Conservation (phyloP, 2,888 invertebrate species). For the Noctuana brunneofusca region DNA sequence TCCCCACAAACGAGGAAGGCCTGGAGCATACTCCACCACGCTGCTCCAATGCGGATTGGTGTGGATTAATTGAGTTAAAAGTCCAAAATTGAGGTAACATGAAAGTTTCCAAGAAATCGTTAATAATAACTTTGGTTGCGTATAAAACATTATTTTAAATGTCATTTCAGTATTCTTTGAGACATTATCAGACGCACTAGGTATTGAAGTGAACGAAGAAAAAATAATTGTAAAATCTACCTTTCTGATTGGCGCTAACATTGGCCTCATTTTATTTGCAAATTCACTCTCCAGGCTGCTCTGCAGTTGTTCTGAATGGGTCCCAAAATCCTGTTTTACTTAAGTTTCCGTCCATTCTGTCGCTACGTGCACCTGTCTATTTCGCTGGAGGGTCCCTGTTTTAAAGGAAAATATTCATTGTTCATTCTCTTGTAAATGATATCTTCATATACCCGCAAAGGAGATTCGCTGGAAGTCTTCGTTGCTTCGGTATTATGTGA, state of each 20-base stretch:
- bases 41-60: too few species aligned
- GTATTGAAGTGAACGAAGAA: too few species aligned
- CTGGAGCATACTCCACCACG: too few species aligned
- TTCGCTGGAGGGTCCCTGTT: slow-evolving; percentile 9
- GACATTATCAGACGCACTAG: too few species aligned
- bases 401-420: slow-evolving; percentile 23
- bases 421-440: slow-evolving; percentile 14
- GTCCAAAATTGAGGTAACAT: too few species aligned
- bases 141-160: too few species aligned
- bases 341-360: slow-evolving; percentile 19
- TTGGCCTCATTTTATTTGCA: slow-evolving; percentile 5
- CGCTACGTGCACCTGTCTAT: slow-evolving; percentile 13
- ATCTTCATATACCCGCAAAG: background rate
- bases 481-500: background rate
- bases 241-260: background rate
- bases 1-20: too few species aligned
- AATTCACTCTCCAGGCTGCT: slow-evolving; percentile 1
- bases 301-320: slow-evolving; percentile 9
- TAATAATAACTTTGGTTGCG: too few species aligned
- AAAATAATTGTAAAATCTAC: background rate
- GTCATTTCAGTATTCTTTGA: too few species aligned
- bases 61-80: too few species aligned
- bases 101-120: too few species aligned
- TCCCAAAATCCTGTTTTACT: slow-evolving; percentile 16
- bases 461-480: background rate